Conservation (phyloP, 1,140 invertebrate genomes). For the Bombyx mandarina region DNA sequence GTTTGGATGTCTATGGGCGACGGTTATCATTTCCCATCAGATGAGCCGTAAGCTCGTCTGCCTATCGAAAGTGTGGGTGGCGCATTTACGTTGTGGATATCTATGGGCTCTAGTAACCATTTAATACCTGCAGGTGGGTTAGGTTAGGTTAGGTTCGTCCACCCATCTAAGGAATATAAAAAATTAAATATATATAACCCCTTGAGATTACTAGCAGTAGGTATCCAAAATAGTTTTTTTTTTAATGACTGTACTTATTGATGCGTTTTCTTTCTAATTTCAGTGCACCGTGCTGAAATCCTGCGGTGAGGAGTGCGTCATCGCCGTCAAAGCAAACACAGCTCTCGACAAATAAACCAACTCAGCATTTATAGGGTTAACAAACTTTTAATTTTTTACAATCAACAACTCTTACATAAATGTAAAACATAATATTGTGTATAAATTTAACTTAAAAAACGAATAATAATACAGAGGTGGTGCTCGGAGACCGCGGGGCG, state of each 20-base stretch:
- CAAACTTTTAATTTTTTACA: slow-evolving; percentile 67
- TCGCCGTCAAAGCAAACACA: slow-evolving; percentile 94
- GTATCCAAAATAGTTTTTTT: too few relatives aligned
- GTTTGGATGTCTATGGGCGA: too few relatives aligned
- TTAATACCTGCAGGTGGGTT: too few relatives aligned
- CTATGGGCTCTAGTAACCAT: too few relatives aligned
- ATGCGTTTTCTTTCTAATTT: slow-evolving; percentile 36
- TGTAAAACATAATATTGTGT: slow-evolving; percentile 71
- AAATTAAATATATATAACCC: too few relatives aligned
- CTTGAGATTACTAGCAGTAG: too few relatives aligned
- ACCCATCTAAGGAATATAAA: too few relatives aligned
- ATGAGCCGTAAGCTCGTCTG: too few relatives aligned
- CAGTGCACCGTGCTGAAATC: slow-evolving; percentile 93
- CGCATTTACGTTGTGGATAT: too few relatives aligned
- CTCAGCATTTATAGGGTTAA: slow-evolving; percentile 67
- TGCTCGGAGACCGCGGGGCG: slow-evolving; percentile 26
- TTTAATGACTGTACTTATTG: background rate
- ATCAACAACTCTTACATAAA: slow-evolving; percentile 70
- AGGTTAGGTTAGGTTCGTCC: too few relatives aligned
- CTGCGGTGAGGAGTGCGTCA: slow-evolving; percentile 93
- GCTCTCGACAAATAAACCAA: slow-evolving; percentile 89
- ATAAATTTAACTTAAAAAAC: slow-evolving; percentile 63
- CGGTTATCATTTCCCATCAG: too few relatives aligned
- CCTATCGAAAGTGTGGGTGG: too few relatives aligned
- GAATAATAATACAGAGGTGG: slow-evolving; percentile 34